Percentiles rank a stretch among this genome's conserved stretches.
These are phyloP conservation scores for Acomys russatus DNA, from an alignment of 2,797 vertebrate genomes.

Conservation along the genomic window DNA sequence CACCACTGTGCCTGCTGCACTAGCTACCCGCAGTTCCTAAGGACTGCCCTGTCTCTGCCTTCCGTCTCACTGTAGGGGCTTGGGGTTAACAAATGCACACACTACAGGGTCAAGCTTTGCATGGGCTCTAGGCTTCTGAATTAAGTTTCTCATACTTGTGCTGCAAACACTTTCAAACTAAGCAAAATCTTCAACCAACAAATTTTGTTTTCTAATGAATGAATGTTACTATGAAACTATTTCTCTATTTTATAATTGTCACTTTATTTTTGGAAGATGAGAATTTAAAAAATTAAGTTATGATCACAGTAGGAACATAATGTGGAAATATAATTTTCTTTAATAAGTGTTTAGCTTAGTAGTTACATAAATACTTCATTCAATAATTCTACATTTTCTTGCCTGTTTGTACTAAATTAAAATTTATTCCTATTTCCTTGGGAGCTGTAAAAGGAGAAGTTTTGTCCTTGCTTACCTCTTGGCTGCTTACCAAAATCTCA, in stretches of 20 bases:
- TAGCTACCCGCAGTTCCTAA: background rate
- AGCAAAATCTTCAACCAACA: background rate
- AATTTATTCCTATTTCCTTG: constrained; percentile 15
- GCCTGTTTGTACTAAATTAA: background rate
- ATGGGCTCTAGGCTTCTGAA: background rate
- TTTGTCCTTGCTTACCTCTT: background rate
- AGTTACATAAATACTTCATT: constrained; percentile 15
- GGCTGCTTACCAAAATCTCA: background rate
- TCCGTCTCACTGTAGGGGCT: background rate
- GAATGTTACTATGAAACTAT: constrained; percentile 13
- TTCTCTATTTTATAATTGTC: constrained; percentile 38
- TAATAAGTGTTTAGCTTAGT: constrained; percentile 54
- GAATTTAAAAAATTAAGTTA: constrained; percentile 1
- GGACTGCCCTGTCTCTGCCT: background rate
- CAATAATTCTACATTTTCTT: background rate
- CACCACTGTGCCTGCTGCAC: background rate
- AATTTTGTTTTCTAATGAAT: constrained; percentile 35
- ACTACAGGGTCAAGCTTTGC: background rate
- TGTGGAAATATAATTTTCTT: background rate
- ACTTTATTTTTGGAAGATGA: constrained; percentile 48
- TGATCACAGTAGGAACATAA: constrained; percentile 27
- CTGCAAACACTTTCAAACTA: background rate
- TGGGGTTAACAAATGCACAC: background rate
- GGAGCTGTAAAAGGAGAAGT: background rate
- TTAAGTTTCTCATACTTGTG: background rate